phyloP scores from a whole-genome alignment of 2,888 invertebrate genomes.

The Cryptophagus acutangulus region DNA sequence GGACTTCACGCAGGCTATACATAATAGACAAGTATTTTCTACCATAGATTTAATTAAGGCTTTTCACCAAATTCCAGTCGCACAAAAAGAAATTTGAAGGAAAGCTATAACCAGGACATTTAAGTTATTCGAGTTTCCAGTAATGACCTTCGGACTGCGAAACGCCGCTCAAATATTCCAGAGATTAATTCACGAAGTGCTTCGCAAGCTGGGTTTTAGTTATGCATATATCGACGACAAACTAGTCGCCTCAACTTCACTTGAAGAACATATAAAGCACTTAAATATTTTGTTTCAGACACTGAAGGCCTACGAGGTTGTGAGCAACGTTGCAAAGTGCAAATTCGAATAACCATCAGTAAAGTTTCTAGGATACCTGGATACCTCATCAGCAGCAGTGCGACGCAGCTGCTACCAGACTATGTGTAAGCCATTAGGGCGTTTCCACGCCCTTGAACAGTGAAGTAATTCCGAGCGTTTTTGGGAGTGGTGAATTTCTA shows the following conservation, averaged over 20 bases:
- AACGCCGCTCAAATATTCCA: conserved; percentile 42
- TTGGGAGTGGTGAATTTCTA: conserved; percentile 17
- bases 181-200: conserved; percentile 35
- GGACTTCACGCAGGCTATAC: conserved; percentile 19
- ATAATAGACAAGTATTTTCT: conserved; percentile 14
- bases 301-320: conserved; percentile 24
- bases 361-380: conserved; percentile 22
- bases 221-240: conserved; percentile 39
- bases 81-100: conserved; percentile 36
- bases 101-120: conserved; percentile 41
- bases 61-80: conserved; percentile 40
- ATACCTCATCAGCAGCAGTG: conserved; percentile 20
- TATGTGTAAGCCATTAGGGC: conserved; percentile 5
- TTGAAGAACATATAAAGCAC: conserved; percentile 22
- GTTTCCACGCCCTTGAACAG: conserved; percentile 3
- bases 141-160: conserved; percentile 37
- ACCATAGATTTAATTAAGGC: conserved; percentile 25
- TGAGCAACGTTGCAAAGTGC: conserved; percentile 34
- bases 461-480: conserved; percentile 9
- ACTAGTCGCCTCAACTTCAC: conserved; percentile 23
- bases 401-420: conserved; percentile 30
- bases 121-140: conserved; percentile 37
- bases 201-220: conserved; percentile 30
- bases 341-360: conserved; percentile 26
- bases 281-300: conserved; percentile 17